These are phyloP conservation scores for Octodon degus DNA, from an alignment of 2,113 vertebrate species.

Conservation along the genomic window DNA sequence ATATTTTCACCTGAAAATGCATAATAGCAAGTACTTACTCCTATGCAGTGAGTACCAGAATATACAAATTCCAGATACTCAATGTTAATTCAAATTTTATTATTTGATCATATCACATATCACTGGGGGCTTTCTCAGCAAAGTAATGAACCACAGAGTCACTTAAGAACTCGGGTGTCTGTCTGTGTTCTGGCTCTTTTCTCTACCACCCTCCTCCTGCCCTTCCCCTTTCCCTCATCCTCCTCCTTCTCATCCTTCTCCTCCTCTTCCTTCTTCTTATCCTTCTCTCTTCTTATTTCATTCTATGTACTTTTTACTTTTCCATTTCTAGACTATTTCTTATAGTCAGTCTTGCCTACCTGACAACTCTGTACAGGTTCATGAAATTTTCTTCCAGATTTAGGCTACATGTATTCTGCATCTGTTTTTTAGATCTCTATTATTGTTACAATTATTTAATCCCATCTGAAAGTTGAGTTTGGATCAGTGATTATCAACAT, in stretches of 20 bases:
- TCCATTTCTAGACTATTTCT: not conserved
- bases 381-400: not conserved
- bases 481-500: not conserved
- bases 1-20: not conserved
- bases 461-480: slow-evolving; percentile 10
- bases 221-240: not conserved
- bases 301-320: not conserved
- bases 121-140: not conserved
- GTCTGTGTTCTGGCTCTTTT: not conserved
- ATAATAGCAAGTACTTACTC: not conserved
- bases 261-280: not conserved
- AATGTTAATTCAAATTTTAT: not conserved
- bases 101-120: not conserved
- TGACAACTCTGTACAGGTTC: not conserved
- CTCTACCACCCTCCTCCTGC: not conserved
- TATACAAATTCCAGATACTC: not conserved
- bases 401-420: not conserved
- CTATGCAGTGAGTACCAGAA: not conserved
- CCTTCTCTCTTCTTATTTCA: not conserved
- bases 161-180: not conserved
- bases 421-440: not conserved
- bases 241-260: not conserved
- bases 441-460: slow-evolving; percentile 20
- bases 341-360: not conserved
- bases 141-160: not conserved